Conservation (phyloP, 1,140 invertebrate species). For the Lordiphosa mommai region DNA sequence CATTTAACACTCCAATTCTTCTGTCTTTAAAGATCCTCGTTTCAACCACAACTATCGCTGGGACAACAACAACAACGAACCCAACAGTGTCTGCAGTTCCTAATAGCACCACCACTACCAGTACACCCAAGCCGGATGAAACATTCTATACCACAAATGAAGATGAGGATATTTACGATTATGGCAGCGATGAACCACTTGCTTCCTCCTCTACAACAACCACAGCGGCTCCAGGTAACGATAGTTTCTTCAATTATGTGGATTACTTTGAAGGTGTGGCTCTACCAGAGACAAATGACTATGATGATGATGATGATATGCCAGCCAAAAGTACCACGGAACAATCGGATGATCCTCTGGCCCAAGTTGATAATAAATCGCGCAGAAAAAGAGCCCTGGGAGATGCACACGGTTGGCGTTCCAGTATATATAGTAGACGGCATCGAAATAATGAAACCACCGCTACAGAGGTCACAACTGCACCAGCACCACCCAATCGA, state of each 20-base stretch:
- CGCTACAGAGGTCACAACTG: neutral
- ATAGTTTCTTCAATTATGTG: conserved; percentile 60
- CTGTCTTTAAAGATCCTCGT: too few species aligned
- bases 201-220: conserved; percentile 47
- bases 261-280: conserved; percentile 58
- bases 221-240: conserved; percentile 44
- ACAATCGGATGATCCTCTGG: conserved; percentile 46
- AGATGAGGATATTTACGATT: conserved; percentile 36
- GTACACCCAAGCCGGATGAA: conserved; percentile 7
- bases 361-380: conserved; percentile 33
- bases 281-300: conserved; percentile 15
- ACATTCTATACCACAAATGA: conserved; percentile 19
- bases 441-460: conserved; percentile 43
- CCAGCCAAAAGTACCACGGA: conserved; percentile 18
- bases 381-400: conserved; percentile 14
- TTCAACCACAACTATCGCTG: too few species aligned
- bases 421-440: conserved; percentile 49
- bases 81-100: neutral
- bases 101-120: neutral
- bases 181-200: conserved; percentile 45
- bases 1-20: too few species aligned
- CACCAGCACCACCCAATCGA: conserved; percentile 8
- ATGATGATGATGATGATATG: conserved; percentile 17
- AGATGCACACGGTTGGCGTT: conserved; percentile 21
- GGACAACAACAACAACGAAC: neutral